Evolutionary conservation across 2,113 vertebrate species (phyloP).

Genomic region (Macaca fascicularis): DNA sequence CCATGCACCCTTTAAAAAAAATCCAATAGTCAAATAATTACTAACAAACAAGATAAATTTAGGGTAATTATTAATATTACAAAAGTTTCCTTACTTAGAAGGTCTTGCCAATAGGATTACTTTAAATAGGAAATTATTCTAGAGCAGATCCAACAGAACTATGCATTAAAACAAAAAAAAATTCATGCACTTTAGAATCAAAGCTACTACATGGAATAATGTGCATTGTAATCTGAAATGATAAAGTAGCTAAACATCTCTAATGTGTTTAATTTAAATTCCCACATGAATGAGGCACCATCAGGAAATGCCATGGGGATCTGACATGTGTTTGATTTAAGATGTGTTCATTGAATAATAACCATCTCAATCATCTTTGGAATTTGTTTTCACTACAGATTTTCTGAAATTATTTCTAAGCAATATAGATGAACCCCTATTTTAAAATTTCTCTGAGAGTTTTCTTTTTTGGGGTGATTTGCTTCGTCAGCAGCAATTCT

Average conservation of each 20-base stretch:
- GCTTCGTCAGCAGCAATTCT: conserved; percentile 46
- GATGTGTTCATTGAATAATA: neutral
- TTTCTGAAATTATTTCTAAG: conserved; percentile 32
- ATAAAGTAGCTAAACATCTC: neutral
- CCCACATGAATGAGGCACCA: neutral
- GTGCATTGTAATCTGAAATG: neutral
- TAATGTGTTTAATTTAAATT: conserved; percentile 1
- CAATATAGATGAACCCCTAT: neutral
- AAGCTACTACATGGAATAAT: neutral
- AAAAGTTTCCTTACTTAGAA: neutral
- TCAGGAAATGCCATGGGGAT: neutral
- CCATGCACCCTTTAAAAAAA: neutral
- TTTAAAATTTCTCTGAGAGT: neutral
- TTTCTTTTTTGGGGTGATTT: conserved; percentile 23
- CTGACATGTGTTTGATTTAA: neutral
- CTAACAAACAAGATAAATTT: conserved; percentile 37
- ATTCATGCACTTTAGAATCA: neutral
- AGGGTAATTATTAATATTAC: neutral
- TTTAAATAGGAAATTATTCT: conserved; percentile 10
- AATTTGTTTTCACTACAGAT: neutral
- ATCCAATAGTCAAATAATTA: neutral
- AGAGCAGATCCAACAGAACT: neutral
- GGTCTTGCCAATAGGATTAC: neutral
- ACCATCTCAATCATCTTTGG: neutral
- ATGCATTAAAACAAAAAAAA: neutral